Evolutionary conservation across 2,797 vertebrate genomes (phyloP).

Genomic region (Pangasius mekongensis): DNA sequence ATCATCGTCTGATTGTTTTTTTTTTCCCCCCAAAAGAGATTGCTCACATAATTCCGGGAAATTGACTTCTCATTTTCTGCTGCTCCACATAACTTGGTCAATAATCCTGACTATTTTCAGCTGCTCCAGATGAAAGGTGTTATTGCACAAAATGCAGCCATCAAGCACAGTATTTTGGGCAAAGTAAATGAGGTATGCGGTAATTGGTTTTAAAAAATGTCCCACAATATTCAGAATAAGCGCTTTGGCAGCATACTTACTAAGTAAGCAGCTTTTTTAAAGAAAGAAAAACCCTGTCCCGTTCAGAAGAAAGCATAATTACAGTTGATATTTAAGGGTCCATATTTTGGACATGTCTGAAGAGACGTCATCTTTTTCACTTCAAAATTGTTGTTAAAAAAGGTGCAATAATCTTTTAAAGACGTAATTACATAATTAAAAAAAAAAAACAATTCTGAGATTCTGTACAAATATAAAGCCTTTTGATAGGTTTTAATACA

Average conservation of each 20-base stretch:
- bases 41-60: background rate
- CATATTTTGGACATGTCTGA: background rate
- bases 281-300: background rate
- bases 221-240: background rate
- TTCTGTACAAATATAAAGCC: background rate
- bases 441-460: background rate
- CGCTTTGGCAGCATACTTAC: background rate
- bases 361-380: too few relatives aligned
- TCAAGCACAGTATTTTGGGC: background rate
- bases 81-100: background rate
- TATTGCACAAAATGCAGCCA: background rate
- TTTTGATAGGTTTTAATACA: background rate
- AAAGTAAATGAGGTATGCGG: background rate
- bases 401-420: background rate
- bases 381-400: background rate
- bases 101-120: too few relatives aligned
- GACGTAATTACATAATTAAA: background rate
- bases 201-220: background rate
- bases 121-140: background rate
- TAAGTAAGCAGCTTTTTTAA: background rate
- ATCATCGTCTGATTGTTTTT: background rate
- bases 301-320: background rate
- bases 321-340: background rate
- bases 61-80: background rate
- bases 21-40: rapidly evolving